Evolutionary conservation across 2,888 invertebrate genomes (phyloP), one percentile per base, ranked within the genome.

Genomic region (Harpalus rufipes): DNA sequence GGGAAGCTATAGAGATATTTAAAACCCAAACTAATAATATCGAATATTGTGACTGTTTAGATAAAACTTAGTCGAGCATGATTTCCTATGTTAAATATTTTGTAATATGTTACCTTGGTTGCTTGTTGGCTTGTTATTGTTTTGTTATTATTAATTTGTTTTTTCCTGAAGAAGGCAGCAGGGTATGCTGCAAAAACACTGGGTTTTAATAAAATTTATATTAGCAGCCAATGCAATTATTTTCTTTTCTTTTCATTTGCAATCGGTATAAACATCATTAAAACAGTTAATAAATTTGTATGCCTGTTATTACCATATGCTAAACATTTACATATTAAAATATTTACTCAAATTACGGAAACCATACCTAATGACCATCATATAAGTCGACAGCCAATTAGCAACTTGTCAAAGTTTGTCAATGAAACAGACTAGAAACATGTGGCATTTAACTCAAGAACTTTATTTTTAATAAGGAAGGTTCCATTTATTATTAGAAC

Each of bases 371-470:
- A 74, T 44, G 72, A 18, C 72, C 72, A 74, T 74, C 44, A 74
- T 12, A 10, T 18, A 18, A 7, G 10, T 14, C 16, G 72, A 74
- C 72, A 74, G 16, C 44, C 41, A 74, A 74, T 74, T 74, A 74
- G 51, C 41, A 44, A 74, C 72, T 16, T 74, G 14, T 74, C 72
- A 74, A 74, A 74, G n/a, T 21, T 25, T 39, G 14, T 74, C 72
- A 74, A 74, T 74, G 72, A 44, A 44, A 44, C 39, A n/a, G 39
- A n/a, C 68, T n/a, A 63, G 39, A n/a, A n/a, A 68, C 68, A 39
- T 32, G 39, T 68, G 68, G 39, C 68, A 68, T 68, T 63, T 68
- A 25, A 18, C 63, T 68, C 68, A 68, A 68, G 68, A 14, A 68
- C 68, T 68, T 25, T 41, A 51, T 51, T 51, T 51, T 51, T 51